Evolutionary conservation across 2,113 vertebrate genomes (phyloP).

Genomic region (Oryzias curvinotus): DNA sequence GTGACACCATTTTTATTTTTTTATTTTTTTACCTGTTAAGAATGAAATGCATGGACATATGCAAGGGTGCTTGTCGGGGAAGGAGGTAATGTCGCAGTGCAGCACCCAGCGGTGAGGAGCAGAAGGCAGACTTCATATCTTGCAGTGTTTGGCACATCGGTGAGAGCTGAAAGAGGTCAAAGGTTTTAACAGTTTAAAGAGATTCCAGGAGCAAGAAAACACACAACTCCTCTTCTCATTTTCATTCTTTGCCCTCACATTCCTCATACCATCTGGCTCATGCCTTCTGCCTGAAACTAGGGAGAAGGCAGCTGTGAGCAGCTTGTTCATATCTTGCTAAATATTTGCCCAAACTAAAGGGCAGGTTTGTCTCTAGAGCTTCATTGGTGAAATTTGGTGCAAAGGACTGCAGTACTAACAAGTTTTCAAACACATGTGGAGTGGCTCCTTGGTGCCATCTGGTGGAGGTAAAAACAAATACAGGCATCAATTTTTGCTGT

Average conservation of each 20-base stretch:
- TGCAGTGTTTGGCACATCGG: constrained; percentile 15
- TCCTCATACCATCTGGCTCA: background rate
- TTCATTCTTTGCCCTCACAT: constrained; percentile 7
- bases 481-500: too few relatives aligned
- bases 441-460: constrained; percentile 34
- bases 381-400: background rate
- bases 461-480: constrained; percentile 21
- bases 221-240: background rate
- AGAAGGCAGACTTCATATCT: background rate
- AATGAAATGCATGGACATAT: background rate
- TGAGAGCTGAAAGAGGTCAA: background rate
- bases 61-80: constrained; percentile 20
- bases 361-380: background rate
- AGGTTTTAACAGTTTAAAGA: constrained; percentile 18
- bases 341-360: background rate
- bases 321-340: background rate
- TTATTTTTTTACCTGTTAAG: constrained; percentile 39
- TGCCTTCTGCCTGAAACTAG: background rate
- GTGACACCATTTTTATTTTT: constrained; percentile 43
- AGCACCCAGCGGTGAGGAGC: constrained; percentile 16
- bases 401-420: background rate
- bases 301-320: background rate
- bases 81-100: constrained; percentile 43
- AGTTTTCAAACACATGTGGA: background rate
- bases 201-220: background rate